phyloP scores from a whole-genome alignment of 2,888 invertebrate genomes.

The Ichneumon xanthorius region DNA sequence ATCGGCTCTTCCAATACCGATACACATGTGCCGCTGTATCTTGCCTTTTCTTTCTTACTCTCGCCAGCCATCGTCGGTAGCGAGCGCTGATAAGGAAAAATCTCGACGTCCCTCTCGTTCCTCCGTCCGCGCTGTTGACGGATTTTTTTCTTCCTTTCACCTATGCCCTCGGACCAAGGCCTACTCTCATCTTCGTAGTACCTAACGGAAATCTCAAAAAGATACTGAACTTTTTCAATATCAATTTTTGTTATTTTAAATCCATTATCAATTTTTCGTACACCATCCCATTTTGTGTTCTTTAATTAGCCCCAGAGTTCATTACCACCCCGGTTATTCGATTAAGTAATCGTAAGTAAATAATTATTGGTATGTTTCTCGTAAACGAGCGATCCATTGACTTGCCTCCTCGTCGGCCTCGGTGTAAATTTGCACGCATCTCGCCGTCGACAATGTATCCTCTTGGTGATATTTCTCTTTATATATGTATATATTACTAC shows the following conservation, averaged over 20 bases:
- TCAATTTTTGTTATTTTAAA: background rate
- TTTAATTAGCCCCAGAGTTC: slow-evolving; percentile 11
- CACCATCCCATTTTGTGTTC: background rate
- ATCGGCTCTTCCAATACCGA: background rate
- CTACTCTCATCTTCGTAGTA: background rate
- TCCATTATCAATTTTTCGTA: background rate
- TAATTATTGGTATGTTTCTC: background rate
- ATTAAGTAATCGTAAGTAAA: slow-evolving; percentile 34
- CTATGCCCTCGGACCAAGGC: background rate
- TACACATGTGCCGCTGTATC: background rate
- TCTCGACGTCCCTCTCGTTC: background rate
- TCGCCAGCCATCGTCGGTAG: background rate
- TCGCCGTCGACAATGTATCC: background rate
- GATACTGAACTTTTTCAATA: background rate
- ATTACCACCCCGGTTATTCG: slow-evolving; percentile 4
- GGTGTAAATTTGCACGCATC: background rate
- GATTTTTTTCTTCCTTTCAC: slow-evolving; percentile 15
- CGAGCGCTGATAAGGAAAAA: slow-evolving; percentile 11
- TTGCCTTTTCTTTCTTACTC: slow-evolving; percentile 25
- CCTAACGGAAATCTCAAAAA: background rate
- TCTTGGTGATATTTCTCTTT: background rate
- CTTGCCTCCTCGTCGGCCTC: background rate
- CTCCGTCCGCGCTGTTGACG: background rate
- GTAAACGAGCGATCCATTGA: slow-evolving; percentile 12
- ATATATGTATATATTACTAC: background rate